phyloP scores from a whole-genome alignment of 2,888 invertebrate species.

The Caenorhabditis afra region DNA sequence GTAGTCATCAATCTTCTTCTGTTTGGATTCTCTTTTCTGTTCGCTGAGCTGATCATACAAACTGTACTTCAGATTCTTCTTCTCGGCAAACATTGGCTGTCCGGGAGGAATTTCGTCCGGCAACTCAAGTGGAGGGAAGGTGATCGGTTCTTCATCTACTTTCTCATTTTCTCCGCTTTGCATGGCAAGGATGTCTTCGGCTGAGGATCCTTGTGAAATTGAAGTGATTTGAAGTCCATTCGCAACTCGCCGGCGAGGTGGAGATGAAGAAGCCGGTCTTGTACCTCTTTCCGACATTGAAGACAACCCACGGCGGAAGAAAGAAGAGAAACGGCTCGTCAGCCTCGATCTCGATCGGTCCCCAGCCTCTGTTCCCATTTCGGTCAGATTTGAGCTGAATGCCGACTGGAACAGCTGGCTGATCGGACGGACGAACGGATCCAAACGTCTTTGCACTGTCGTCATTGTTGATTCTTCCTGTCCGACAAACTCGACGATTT shows the following conservation, averaged over 20 bases:
- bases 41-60: slow-evolving; percentile 8
- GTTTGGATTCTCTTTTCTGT: neutral
- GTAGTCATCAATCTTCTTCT: slow-evolving; percentile 7
- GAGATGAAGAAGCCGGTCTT: slow-evolving; percentile 15
- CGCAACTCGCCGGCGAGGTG: slow-evolving; percentile 9
- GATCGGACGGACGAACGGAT: slow-evolving; percentile 47
- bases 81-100: slow-evolving; percentile 13
- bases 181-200: slow-evolving; percentile 53
- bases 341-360: neutral
- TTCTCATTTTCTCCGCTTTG: slow-evolving; percentile 13
- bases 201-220: slow-evolving; percentile 44
- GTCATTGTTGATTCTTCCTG: slow-evolving; percentile 15
- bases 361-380: slow-evolving; percentile 25
- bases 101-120: neutral
- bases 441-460: slow-evolving; percentile 15
- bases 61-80: slow-evolving; percentile 8
- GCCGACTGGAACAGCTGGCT: slow-evolving; percentile 36
- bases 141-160: slow-evolving; percentile 11
- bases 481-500: slow-evolving; percentile 41
- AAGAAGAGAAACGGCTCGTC: slow-evolving; percentile 5
- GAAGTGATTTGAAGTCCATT: neutral
- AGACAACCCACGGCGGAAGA: slow-evolving; percentile 22
- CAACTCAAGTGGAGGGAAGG: slow-evolving; percentile 1
- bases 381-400: slow-evolving; percentile 3
- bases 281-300: neutral